These are phyloP conservation scores for Montifringilla adamsi DNA, from an alignment of 2,113 vertebrate genomes.

Conservation along the genomic window DNA sequence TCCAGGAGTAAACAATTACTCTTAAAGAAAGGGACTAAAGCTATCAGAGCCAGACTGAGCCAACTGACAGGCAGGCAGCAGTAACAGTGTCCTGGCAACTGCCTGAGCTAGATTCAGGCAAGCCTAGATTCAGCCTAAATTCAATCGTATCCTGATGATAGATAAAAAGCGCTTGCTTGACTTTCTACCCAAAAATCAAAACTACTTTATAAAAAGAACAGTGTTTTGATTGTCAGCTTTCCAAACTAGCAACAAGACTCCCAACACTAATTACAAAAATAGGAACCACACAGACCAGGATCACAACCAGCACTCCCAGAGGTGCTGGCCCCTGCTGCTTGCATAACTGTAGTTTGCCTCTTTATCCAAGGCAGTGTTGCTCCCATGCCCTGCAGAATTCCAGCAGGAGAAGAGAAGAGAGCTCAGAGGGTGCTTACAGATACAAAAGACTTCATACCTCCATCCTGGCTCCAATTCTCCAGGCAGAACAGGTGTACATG, in stretches of 20 bases:
- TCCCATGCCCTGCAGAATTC: not conserved
- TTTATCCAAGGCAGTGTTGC: not conserved
- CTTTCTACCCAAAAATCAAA: not conserved
- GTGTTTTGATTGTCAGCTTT: not conserved
- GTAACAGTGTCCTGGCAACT: not conserved
- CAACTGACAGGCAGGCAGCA: not conserved
- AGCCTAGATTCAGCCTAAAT: not conserved
- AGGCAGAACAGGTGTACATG: not conserved
- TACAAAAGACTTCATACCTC: not conserved
- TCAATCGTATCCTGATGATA: not conserved
- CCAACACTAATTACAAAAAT: not conserved
- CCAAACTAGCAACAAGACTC: not conserved
- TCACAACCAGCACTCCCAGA: not conserved
- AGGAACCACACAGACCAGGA: not conserved
- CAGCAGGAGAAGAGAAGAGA: not conserved
- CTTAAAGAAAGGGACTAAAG: not conserved
- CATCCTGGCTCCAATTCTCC: not conserved
- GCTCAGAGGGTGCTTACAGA: not conserved
- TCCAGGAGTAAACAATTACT: not conserved
- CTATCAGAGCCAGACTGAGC: not conserved
- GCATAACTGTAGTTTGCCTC: not conserved
- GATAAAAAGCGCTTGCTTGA: not conserved
- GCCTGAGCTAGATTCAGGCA: not conserved
- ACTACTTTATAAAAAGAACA: not conserved
- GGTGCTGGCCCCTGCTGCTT: not conserved